Evolutionary conservation across 2,113 vertebrate genomes (phyloP).

Genomic region (Oxyruncus cristatus): DNA sequence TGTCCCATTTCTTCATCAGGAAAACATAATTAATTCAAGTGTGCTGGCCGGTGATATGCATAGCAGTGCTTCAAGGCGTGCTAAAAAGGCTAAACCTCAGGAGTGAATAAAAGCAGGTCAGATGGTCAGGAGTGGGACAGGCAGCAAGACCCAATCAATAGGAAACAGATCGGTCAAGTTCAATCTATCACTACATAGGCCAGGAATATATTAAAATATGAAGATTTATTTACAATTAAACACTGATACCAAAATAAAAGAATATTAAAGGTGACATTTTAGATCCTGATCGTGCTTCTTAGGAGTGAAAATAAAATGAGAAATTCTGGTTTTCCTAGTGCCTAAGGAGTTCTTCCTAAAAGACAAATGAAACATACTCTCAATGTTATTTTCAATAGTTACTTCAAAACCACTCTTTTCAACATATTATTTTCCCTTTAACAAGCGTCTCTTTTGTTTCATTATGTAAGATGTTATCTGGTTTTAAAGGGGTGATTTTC

Average conservation of each 20-base stretch:
- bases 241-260: neutral
- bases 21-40: conserved; percentile 26
- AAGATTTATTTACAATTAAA: neutral
- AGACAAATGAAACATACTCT: neutral
- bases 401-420: neutral
- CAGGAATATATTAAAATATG: neutral
- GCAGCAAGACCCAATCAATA: neutral
- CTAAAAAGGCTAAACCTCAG: neutral
- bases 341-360: neutral
- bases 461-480: neutral
- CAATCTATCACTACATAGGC: neutral
- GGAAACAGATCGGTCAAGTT: neutral
- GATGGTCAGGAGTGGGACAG: neutral
- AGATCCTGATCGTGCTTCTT: neutral
- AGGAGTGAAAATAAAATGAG: neutral
- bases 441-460: neutral
- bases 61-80: neutral
- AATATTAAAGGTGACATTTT: neutral
- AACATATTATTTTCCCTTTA: neutral
- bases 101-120: neutral
- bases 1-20: conserved; percentile 30
- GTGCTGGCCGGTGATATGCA: neutral
- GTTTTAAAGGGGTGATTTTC: neutral
- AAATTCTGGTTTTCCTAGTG: neutral
- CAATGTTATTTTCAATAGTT: neutral